phyloP scores from a whole-genome alignment of 2,113 vertebrate genomes.

The Octodon degus region DNA sequence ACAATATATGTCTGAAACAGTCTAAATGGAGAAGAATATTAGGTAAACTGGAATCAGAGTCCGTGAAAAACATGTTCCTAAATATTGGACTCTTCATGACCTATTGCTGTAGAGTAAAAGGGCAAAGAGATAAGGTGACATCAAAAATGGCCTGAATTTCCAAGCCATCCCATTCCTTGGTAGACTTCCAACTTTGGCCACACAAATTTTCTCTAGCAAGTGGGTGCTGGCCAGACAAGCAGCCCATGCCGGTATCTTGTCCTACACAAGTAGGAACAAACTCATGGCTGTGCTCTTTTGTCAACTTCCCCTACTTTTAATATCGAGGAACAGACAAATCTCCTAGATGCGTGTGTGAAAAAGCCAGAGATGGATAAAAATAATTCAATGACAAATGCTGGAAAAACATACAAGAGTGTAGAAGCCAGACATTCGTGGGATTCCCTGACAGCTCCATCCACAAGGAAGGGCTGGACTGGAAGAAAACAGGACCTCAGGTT shows the following conservation, averaged over 20 bases:
- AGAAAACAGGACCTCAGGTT: conserved; percentile 91
- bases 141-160: neutral
- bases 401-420: conserved; percentile 88
- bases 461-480: conserved; percentile 93
- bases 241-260: conserved; percentile 66
- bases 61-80: conserved; percentile 37
- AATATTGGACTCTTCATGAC: conserved; percentile 9
- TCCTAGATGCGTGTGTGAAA: conserved; percentile 74
- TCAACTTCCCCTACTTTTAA: conserved; percentile 72
- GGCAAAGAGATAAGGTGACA: neutral
- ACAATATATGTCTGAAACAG: conserved; percentile 32
- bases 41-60: conserved; percentile 39
- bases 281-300: conserved; percentile 46
- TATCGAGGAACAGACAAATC: conserved; percentile 79
- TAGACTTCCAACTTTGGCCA: conserved; percentile 70
- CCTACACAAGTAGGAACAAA: conserved; percentile 58
- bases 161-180: conserved; percentile 33
- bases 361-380: conserved; percentile 83
- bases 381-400: conserved; percentile 82
- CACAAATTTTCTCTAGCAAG: conserved; percentile 47
- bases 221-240: conserved; percentile 25
- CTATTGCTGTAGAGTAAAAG: neutral
- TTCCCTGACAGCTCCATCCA: conserved; percentile 93
- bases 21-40: conserved; percentile 37
- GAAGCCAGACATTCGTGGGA: conserved; percentile 94